Base-by-base conservation (phyloP, 2,888 invertebrate genomes). In the Philereme vetulata region DNA sequence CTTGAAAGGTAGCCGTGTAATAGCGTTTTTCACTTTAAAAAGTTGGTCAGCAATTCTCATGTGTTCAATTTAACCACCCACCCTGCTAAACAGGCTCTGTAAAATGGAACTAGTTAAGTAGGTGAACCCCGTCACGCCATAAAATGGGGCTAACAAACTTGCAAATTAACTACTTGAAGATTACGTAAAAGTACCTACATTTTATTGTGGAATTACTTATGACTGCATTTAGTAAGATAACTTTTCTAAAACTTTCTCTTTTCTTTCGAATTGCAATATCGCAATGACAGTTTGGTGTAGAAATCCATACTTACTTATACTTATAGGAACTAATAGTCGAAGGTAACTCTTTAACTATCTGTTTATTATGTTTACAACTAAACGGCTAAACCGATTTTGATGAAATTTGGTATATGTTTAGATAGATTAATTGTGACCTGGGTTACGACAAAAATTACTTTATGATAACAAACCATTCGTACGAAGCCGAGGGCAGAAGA, bases 121-220 rank as follows among this genome's bases (percentile, higher is more conserved):
- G 65, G 60, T 55, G 50, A 50, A 51, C 33, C 57, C 32, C 56
- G 58, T 54, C 64, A 66, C 62, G 66, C 59, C 21, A 60, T 64
- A 44, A 55, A 62, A 49, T 59, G 58, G 48, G 58, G 55, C 58
- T 45, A 52, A 58, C 58, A 62, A 62, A 62, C 58, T 62, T 62
- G 62, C 58, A 62, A 62, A 62, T 58, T 62, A 59, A 62, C 58
- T 59, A 47, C 57, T 56, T 62, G 46, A 62, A 62, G 62, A 62
- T 59, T 62, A 59, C 62, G 55, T 58, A 58, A 58, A 52, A 62
- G 54, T 55, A 45, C 47, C 47, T 40, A 56, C 55, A 62, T 55
- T 62, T 55, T 58, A 59, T 58, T 51, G 45, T 45, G 42, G 40
- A 58, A 62, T 59, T 62, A 55, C 62, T 9, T 33, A 42, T 50